A percentile compares a stretch with the other conserved stretches of the same genome.
Evolutionary conservation across 2,888 invertebrate species (phyloP).

Genomic region (Dendrolimus houi): DNA sequence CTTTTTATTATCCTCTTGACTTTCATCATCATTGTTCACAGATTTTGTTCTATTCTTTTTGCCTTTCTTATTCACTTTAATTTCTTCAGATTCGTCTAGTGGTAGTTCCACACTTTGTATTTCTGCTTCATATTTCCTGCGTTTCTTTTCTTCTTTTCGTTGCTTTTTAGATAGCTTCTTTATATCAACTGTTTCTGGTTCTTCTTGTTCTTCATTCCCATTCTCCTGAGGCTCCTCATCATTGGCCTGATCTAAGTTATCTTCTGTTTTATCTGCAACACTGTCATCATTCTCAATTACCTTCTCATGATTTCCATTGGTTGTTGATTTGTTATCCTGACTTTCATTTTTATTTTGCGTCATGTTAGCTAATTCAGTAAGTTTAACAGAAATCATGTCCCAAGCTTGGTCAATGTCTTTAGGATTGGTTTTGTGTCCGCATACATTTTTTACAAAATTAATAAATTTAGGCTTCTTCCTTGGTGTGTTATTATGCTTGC

Average conservation of each 20-base stretch:
- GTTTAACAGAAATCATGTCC: slow-evolving; percentile 77
- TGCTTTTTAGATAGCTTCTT: slow-evolving; percentile 61
- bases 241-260: slow-evolving; percentile 15
- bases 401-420: slow-evolving; percentile 81
- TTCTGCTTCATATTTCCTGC: slow-evolving; percentile 64
- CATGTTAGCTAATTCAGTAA: slow-evolving; percentile 58
- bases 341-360: slow-evolving; percentile 39
- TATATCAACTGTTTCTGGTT: slow-evolving; percentile 20
- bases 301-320: slow-evolving; percentile 11
- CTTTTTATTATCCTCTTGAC: slow-evolving; percentile 39
- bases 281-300: slow-evolving; percentile 13
- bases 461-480: slow-evolving; percentile 90
- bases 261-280: slow-evolving; percentile 11
- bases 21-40: slow-evolving; percentile 31
- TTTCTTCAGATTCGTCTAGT: slow-evolving; percentile 35
- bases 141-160: slow-evolving; percentile 63
- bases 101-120: slow-evolving; percentile 48
- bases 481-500: slow-evolving; percentile 87
- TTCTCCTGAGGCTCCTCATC: slow-evolving; percentile 14
- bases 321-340: slow-evolving; percentile 15
- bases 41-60: slow-evolving; percentile 56
- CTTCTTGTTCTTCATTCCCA: slow-evolving; percentile 12
- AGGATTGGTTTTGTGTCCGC: slow-evolving; percentile 73
- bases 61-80: slow-evolving; percentile 44
- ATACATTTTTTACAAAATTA: slow-evolving; percentile 83